A percentile compares a stretch with the other conserved stretches of the same genome.
phyloP scores from a whole-genome alignment of 2,888 invertebrate species.

The Thymelicus sylvestris region DNA sequence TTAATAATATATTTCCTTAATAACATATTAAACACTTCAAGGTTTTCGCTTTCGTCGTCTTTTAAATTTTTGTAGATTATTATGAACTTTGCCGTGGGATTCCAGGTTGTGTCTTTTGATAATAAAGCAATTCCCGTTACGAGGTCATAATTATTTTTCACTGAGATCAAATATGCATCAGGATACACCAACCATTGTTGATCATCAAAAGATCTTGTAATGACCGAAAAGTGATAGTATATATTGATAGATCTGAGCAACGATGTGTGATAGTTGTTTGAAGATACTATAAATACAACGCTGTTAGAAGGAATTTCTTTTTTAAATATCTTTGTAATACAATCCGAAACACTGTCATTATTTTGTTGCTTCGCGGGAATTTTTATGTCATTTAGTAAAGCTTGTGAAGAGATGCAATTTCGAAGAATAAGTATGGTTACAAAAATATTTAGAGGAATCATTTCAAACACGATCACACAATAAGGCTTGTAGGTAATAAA shows the following conservation, averaged over 20 bases:
- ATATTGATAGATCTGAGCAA: constrained; percentile 4
- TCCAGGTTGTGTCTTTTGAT: constrained; percentile 50
- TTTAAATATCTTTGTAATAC: constrained; percentile 13
- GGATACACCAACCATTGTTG: constrained; percentile 49
- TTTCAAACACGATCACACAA: neutral
- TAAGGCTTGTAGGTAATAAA: neutral
- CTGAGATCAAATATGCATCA: constrained; percentile 55
- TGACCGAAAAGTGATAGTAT: neutral
- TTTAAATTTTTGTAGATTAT: constrained; percentile 38
- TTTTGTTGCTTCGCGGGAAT: neutral
- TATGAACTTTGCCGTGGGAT: constrained; percentile 42
- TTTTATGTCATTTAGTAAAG: neutral
- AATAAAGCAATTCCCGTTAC: constrained; percentile 47
- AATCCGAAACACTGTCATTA: constrained; percentile 1
- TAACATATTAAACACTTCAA: constrained; percentile 44
- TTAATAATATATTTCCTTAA: constrained; percentile 53
- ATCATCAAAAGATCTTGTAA: constrained; percentile 11
- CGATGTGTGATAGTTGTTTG: neutral
- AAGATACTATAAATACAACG: constrained; percentile 16
- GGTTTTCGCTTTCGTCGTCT: constrained; percentile 46
- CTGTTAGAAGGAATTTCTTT: constrained; percentile 13
- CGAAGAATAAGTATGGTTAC: neutral
- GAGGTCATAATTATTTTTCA: constrained; percentile 49
- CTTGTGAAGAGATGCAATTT: neutral
- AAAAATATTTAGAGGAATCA: neutral